Evolutionary conservation across 2,113 vertebrate species (phyloP).

Genomic region (Saimiri boliviensis): DNA sequence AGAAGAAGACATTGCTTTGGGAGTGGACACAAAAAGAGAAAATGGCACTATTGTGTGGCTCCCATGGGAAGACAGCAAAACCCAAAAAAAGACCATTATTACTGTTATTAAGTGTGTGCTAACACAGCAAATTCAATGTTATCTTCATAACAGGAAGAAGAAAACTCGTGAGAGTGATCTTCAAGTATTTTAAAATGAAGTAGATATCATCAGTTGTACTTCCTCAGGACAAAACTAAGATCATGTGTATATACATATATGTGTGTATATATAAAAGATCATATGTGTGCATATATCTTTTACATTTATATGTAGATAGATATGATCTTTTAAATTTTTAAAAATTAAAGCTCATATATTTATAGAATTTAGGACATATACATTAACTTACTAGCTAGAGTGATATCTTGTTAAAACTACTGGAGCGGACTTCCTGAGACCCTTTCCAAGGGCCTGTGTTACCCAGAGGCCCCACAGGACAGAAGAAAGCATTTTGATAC

Average conservation of each 20-base stretch:
- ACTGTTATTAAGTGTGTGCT: neutral
- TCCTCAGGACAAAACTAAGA: neutral
- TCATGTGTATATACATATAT: no score
- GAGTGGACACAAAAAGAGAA: neutral
- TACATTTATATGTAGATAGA: neutral
- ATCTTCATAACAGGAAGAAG: constrained; percentile 13
- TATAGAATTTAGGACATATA: neutral
- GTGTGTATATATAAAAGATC: no score
- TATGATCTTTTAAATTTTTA: neutral
- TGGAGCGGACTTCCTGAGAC: neutral
- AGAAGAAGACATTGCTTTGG: constrained; percentile 10
- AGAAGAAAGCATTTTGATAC: neutral
- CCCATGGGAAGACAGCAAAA: neutral
- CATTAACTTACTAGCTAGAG: neutral
- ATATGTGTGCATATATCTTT: neutral
- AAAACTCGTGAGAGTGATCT: neutral
- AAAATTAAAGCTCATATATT: neutral
- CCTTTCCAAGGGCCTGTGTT: neutral
- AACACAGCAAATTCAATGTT: neutral
- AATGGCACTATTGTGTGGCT: neutral
- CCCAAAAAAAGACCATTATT: neutral
- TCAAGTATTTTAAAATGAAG: constrained; percentile 23
- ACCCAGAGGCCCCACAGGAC: neutral
- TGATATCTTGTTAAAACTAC: neutral
- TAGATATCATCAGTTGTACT: neutral